Evolutionary conservation across 64 coral and sea anemone species (phyloP).

Genomic region (Orbicella faveolata): DNA sequence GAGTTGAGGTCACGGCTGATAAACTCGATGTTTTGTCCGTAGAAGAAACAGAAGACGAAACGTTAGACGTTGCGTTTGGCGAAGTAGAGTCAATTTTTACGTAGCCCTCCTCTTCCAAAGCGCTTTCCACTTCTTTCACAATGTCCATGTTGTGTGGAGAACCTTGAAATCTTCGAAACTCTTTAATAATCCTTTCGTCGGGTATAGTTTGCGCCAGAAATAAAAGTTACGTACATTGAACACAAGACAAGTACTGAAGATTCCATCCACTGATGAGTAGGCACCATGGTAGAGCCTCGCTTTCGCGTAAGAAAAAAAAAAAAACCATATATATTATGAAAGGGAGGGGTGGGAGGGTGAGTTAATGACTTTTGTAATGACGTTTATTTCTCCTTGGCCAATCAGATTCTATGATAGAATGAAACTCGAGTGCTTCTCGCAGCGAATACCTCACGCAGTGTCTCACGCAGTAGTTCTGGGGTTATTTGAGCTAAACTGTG

Average conservation of each 20-base stretch:
- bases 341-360: background rate
- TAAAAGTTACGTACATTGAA: background rate
- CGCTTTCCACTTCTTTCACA: slow-evolving; percentile 87
- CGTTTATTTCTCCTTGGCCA: too few species aligned
- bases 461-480: too few species aligned
- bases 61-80: slow-evolving; percentile 17
- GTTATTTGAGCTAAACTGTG: too few species aligned
- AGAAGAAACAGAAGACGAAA: slow-evolving; percentile 10
- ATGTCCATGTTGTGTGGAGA: slow-evolving; percentile 72
- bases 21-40: slow-evolving; percentile 27
- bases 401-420: too few species aligned
- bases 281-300: slow-evolving; percentile 29
- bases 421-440: too few species aligned
- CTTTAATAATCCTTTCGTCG: background rate
- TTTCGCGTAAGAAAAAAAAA: background rate
- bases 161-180: background rate
- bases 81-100: slow-evolving; percentile 62
- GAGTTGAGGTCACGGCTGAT: background rate
- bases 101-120: slow-evolving; percentile 84
- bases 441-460: too few species aligned
- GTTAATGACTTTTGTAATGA: too few species aligned
- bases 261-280: background rate
- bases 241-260: background rate
- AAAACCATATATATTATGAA: background rate
- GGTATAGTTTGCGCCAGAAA: background rate